Evolutionary conservation across 1,140 invertebrate species (phyloP), one percentile per base, ranked within the genome.

Genomic region (Hyles euphorbiae): DNA sequence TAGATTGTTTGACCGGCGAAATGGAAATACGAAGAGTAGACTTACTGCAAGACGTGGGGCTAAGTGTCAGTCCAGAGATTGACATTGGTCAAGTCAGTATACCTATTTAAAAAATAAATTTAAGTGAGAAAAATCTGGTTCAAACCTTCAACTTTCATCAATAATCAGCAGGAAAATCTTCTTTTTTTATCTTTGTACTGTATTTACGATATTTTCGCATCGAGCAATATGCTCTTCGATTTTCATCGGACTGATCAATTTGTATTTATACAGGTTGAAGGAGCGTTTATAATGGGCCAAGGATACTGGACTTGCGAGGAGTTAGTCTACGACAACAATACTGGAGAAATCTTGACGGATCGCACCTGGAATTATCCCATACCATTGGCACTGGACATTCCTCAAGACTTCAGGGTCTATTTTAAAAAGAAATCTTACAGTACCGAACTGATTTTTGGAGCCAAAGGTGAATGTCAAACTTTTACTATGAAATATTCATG

Each of bases 221-320:
- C 22, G 2, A 22, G 22, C 22, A 22, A 22, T 22, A 22, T 22
- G 22, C 22, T 22, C 1, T 22, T 22, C 22, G 22, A 22, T 22
- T 22, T 0, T 22, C 22, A 22, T 22, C 22, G 1, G 22, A 22
- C 22, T 22, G 2, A 22, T 22, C 2, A 22, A 22, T 22, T 22
- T 1, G 22, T 2, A 1, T 22, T 22, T 48, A 5, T 11, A 33
- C 53, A 84, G 81, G 64, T 90, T 1, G 95, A 96, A 90, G 96
- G 96, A n/a, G 94, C 94, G 2, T 96, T 96, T 74, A 88, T 96
- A 3, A 96, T 97, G 96, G 96, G 95, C 3, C 62, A 95, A 3
- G 96, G 96, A 33, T 94, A 95, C 70, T 96, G 93, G 91, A 93
- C 94, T 0, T 89, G 81, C 3, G 96, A 97, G 81, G 89, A 94